Percentiles rank a stretch among this genome's conserved stretches.
Evolutionary conservation across 2,797 vertebrate genomes (phyloP).

Genomic region (Gambelia wislizenii): DNA sequence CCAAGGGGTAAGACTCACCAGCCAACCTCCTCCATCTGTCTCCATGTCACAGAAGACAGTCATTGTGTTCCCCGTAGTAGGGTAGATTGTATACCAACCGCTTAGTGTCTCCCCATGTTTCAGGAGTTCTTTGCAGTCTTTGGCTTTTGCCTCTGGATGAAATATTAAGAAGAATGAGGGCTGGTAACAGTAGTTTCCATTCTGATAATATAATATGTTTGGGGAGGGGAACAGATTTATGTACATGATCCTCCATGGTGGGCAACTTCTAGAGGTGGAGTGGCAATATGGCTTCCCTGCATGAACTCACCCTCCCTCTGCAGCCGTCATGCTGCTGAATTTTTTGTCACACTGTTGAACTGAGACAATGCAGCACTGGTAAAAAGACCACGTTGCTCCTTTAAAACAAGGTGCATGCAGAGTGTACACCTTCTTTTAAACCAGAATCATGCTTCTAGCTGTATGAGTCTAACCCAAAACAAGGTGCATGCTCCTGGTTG

Average conservation of each 20-base stretch:
- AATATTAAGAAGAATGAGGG: neutral
- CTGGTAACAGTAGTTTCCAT: neutral
- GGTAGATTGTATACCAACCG: constrained; percentile 59
- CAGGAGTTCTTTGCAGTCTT: constrained; percentile 53
- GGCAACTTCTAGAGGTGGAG: neutral
- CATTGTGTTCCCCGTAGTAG: constrained; percentile 9
- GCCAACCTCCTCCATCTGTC: constrained; percentile 52
- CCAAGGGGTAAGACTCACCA: constrained; percentile 28
- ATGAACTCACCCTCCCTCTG: neutral
- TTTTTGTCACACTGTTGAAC: neutral
- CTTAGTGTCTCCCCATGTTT: constrained; percentile 33
- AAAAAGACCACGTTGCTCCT: neutral
- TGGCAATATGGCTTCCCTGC: neutral
- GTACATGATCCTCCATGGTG: neutral
- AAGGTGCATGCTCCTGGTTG: neutral
- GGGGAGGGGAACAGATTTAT: neutral
- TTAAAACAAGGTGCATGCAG: neutral
- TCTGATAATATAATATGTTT: neutral
- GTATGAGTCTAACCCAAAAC: neutral
- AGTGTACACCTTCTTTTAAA: neutral
- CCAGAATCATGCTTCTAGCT: neutral
- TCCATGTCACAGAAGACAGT: constrained; percentile 52
- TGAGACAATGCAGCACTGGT: too few relatives aligned
- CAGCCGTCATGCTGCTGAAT: neutral
- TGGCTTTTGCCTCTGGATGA: constrained; percentile 3